A percentile compares a stretch with the other conserved stretches of the same genome.
Conservation (phyloP, 2,113 vertebrate species). For the Dipodomys merriami region DNA sequence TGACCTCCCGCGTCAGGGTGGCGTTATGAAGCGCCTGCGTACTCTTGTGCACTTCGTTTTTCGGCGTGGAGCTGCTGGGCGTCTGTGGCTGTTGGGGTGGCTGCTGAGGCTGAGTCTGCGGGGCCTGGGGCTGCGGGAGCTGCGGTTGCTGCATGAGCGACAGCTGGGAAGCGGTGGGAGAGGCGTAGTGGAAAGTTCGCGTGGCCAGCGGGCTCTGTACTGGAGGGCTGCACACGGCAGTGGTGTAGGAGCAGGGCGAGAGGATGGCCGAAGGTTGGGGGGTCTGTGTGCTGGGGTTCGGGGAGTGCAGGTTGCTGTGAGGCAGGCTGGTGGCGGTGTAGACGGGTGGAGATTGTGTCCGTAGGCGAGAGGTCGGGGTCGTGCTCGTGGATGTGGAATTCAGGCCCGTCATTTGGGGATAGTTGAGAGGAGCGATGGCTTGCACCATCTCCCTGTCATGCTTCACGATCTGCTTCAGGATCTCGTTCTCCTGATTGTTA, state of each 20-base stretch:
- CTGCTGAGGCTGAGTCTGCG: slow-evolving; percentile 79
- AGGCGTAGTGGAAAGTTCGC: slow-evolving; percentile 96
- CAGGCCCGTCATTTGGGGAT: slow-evolving; percentile 89
- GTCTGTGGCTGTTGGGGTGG: slow-evolving; percentile 85
- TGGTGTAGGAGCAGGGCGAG: slow-evolving; percentile 94
- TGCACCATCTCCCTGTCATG: slow-evolving; percentile 99
- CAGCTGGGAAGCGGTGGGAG: slow-evolving; percentile 94
- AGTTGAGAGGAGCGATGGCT: slow-evolving; percentile 89
- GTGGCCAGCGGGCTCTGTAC: slow-evolving; percentile 94
- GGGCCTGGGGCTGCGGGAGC: slow-evolving; percentile 82
- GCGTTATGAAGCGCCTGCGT: slow-evolving; percentile 94
- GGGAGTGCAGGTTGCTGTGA: slow-evolving; percentile 91
- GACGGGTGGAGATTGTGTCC: slow-evolving; percentile 90
- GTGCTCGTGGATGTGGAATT: slow-evolving; percentile 89
- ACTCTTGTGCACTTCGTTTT: slow-evolving; percentile 93
- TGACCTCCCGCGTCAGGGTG: slow-evolving; percentile 94
- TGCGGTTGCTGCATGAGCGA: slow-evolving; percentile 91
- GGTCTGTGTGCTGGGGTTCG: slow-evolving; percentile 89
- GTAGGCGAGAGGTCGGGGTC: slow-evolving; percentile 88
- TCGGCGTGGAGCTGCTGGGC: slow-evolving; percentile 87
- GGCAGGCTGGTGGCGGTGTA: slow-evolving; percentile 90
- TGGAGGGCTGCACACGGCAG: slow-evolving; percentile 92
- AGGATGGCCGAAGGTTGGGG: slow-evolving; percentile 90
- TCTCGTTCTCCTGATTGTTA: slow-evolving; percentile 99
- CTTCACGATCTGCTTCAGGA: slow-evolving; percentile 98